Evolutionary conservation across 1,140 invertebrate species (phyloP).

Genomic region (Micrasema longulum): DNA sequence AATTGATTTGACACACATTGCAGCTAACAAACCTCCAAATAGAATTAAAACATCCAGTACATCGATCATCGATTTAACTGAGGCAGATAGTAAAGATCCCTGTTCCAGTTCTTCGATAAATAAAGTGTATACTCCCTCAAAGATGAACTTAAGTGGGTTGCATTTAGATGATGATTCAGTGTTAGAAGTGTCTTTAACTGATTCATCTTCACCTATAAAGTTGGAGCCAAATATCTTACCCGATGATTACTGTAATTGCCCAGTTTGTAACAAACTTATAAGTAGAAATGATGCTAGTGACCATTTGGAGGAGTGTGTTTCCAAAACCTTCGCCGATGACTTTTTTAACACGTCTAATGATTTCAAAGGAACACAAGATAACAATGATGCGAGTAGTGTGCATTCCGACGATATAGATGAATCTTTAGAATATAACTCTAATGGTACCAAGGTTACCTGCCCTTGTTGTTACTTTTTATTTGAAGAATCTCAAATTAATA

Average conservation of each 20-base stretch:
- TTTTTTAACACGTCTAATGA: conserved; percentile 4
- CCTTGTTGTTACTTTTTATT: conserved; percentile 64
- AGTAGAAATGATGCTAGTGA: conserved; percentile 65
- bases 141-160: neutral
- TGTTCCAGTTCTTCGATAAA: conserved; percentile 11
- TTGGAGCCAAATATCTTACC: no score
- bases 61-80: conserved; percentile 32
- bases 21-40: conserved; percentile 28
- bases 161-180: conserved; percentile 17
- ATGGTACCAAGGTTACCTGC: conserved; percentile 64
- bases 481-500: conserved; percentile 62
- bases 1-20: conserved; percentile 47
- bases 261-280: conserved; percentile 72
- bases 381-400: conserved; percentile 29
- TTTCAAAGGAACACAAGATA: neutral
- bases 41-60: neutral
- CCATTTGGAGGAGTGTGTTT: conserved; percentile 75
- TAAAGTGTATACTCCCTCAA: neutral
- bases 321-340: conserved; percentile 53
- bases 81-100: conserved; percentile 1
- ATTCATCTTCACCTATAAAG: conserved; percentile 38
- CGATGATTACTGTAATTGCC: conserved; percentile 63
- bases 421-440: no score
- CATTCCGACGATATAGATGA: conserved; percentile 58
- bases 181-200: neutral